Conservation (phyloP, 2,888 invertebrate genomes). For the Ophioninae sp. region DNA sequence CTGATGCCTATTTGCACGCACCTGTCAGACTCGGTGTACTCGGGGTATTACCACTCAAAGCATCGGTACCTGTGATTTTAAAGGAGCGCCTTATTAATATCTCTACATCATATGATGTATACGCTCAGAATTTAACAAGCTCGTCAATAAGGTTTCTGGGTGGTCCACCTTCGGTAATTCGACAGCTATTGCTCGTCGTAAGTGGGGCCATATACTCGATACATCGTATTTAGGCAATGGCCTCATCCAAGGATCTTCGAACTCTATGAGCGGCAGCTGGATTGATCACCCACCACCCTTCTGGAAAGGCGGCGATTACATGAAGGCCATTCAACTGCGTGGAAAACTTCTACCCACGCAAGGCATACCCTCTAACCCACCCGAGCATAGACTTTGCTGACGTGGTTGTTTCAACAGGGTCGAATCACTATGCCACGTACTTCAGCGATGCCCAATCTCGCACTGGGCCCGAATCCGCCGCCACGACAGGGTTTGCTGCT, state of each 20-base stretch:
- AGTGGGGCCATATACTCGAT: slow-evolving; percentile 48
- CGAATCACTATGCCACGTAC: slow-evolving; percentile 67
- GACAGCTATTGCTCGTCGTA: neutral
- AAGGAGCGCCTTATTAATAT: neutral
- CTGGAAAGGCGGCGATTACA: slow-evolving; percentile 69
- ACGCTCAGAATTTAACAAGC: neutral
- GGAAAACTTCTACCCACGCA: slow-evolving; percentile 67
- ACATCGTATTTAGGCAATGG: slow-evolving; percentile 43
- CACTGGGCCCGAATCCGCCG: slow-evolving; percentile 58
- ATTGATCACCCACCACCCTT: slow-evolving; percentile 62
- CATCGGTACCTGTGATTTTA: neutral
- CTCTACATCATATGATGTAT: neutral
- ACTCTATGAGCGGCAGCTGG: slow-evolving; percentile 62
- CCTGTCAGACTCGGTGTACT: slow-evolving; percentile 7
- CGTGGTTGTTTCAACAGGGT: slow-evolving; percentile 60
- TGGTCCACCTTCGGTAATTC: neutral
- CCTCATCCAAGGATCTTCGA: slow-evolving; percentile 36
- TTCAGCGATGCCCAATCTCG: slow-evolving; percentile 65
- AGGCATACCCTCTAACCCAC: slow-evolving; percentile 68
- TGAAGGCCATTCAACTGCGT: slow-evolving; percentile 67
- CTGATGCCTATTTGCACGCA: slow-evolving; percentile 23
- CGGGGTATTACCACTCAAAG: slow-evolving; percentile 5
- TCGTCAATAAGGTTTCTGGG: neutral
- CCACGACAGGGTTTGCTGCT: slow-evolving; percentile 49
- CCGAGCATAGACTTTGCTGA: slow-evolving; percentile 60